Evolutionary conservation across 2,888 invertebrate species (phyloP).

Genomic region (Perizoma affinitatum): DNA sequence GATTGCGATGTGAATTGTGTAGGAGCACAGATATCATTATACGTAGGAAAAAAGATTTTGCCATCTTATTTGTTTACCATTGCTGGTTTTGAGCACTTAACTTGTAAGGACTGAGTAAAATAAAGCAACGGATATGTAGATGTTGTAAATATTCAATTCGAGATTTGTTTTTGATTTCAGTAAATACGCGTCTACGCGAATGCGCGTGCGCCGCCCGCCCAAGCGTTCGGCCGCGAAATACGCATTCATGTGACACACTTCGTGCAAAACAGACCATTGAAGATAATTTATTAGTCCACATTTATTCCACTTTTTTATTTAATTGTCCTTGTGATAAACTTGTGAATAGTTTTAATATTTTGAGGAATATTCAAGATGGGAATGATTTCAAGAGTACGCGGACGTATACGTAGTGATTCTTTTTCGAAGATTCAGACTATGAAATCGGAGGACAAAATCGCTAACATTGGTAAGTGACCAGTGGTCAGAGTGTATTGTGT

Average conservation of each 20-base stretch:
- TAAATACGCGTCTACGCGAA: constrained; percentile 43
- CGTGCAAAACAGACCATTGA: constrained; percentile 50
- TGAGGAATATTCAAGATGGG: constrained; percentile 77
- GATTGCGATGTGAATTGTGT: constrained; percentile 41
- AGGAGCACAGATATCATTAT: too few species aligned
- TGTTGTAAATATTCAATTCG: constrained; percentile 14
- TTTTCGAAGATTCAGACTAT: constrained; percentile 85
- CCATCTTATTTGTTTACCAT: constrained; percentile 34
- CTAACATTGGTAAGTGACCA: constrained; percentile 85
- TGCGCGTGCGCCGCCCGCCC: constrained; percentile 63
- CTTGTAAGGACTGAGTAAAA: constrained; percentile 5
- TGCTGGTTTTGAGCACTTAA: constrained; percentile 32
- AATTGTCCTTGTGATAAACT: constrained; percentile 26
- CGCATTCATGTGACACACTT: constrained; percentile 72
- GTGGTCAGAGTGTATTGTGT: neutral
- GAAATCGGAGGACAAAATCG: constrained; percentile 87
- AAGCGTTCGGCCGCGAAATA: constrained; percentile 55
- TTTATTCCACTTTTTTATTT: constrained; percentile 28
- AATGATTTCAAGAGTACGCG: constrained; percentile 88
- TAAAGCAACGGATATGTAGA: constrained; percentile 43
- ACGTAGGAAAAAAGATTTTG: constrained; percentile 4
- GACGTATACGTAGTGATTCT: constrained; percentile 86
- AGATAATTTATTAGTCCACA: constrained; percentile 32
- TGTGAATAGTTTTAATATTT: constrained; percentile 27
- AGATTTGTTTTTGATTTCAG: constrained; percentile 29